Evolutionary conservation across 1,140 invertebrate species (phyloP).

Genomic region (Trachymyrmex septentrionalis): DNA sequence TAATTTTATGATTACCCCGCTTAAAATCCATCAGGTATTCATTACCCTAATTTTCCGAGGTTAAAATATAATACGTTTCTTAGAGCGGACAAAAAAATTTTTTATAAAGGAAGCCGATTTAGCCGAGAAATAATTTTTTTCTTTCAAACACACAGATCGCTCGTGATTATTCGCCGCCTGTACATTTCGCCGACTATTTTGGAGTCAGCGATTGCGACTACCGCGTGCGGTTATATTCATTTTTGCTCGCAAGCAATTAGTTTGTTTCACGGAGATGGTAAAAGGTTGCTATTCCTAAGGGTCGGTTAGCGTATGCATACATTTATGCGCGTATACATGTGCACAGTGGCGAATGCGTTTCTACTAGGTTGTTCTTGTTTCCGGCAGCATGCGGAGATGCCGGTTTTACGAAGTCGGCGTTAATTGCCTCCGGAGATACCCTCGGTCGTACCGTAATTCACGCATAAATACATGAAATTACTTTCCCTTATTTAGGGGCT

Average conservation of each 20-base stretch:
- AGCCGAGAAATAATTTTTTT: not conserved
- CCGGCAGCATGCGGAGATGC: constrained; percentile 70
- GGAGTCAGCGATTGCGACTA: constrained; percentile 34
- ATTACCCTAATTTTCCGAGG: constrained; percentile 51
- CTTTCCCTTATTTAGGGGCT: constrained; percentile 86
- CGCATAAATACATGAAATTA: constrained; percentile 87
- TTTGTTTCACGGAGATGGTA: constrained; percentile 66
- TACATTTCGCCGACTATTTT: constrained; percentile 48
- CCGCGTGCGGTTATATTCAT: constrained; percentile 77
- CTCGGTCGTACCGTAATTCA: constrained; percentile 81
- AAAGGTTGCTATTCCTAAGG: constrained; percentile 69
- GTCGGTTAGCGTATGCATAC: constrained; percentile 60
- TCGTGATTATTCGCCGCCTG: constrained; percentile 11
- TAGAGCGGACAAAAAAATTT: not conserved
- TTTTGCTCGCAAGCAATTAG: constrained; percentile 77
- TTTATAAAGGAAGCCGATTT: not conserved
- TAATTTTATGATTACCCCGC: constrained; percentile 70
- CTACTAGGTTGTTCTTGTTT: constrained; percentile 69
- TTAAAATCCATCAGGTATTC: constrained; percentile 62
- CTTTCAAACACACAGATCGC: not conserved
- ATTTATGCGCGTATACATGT: constrained; percentile 65
- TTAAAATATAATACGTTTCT: not conserved
- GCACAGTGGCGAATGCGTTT: constrained; percentile 69
- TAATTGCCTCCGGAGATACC: constrained; percentile 84
- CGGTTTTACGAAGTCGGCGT: constrained; percentile 83